Conservation (phyloP, 2,797 vertebrate genomes). For the Syndactyla subalaris region DNA sequence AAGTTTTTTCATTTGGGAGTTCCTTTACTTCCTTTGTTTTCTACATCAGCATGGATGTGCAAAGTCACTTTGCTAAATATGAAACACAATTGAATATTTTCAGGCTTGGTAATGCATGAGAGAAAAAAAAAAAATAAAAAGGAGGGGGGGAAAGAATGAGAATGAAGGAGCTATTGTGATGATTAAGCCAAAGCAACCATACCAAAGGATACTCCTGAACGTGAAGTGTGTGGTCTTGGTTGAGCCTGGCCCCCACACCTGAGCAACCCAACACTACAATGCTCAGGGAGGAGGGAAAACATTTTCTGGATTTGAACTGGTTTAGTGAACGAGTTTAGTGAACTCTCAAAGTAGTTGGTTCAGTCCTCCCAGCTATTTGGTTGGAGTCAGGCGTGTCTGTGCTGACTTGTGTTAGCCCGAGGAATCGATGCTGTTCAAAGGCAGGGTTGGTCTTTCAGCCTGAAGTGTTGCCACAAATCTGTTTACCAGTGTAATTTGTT, state of each 20-base stretch:
- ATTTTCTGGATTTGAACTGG: background rate
- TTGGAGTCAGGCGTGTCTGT: background rate
- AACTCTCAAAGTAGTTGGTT: background rate
- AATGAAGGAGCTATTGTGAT: background rate
- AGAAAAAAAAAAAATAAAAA: background rate
- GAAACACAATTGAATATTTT: background rate
- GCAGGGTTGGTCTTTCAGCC: background rate
- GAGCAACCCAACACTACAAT: background rate
- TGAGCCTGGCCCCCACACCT: background rate
- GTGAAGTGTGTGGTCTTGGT: background rate
- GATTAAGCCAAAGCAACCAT: background rate
- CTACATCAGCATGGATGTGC: background rate
- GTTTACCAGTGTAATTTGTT: background rate
- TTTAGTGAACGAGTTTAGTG: background rate
- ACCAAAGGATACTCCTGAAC: background rate
- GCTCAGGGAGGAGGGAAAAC: background rate
- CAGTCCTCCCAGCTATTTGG: background rate
- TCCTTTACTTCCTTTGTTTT: background rate
- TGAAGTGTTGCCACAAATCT: background rate
- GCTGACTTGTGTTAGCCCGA: background rate
- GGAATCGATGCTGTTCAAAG: background rate
- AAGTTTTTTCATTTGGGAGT: background rate
- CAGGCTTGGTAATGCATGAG: background rate
- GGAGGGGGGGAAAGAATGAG: background rate
- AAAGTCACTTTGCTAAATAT: constrained; percentile 27